These are phyloP conservation scores for Tetragnatha versicolor DNA, from an alignment of 1,140 invertebrate genomes.

Conservation along the genomic window DNA sequence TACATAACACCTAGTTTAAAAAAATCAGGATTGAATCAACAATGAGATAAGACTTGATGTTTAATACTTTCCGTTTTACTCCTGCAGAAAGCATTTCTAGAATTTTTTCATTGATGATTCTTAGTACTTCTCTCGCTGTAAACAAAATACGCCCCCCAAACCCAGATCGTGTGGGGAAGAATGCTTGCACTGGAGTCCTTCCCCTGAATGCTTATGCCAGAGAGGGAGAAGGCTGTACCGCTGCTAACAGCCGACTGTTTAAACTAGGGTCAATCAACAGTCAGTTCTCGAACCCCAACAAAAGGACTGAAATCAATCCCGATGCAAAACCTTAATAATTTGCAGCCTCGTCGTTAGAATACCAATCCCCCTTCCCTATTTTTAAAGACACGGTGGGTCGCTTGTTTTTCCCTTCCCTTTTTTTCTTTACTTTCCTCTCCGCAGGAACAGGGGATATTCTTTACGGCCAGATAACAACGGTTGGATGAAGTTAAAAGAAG, in stretches of 20 bases:
- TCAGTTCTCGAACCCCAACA: background rate
- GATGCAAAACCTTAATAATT: constrained; percentile 30
- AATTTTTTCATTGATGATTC: too few relatives aligned
- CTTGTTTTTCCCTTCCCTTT: constrained; percentile 7
- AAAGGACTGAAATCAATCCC: constrained; percentile 14
- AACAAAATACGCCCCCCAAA: too few relatives aligned
- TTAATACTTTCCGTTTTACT: too few relatives aligned
- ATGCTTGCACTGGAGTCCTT: too few relatives aligned
- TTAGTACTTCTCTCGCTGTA: too few relatives aligned
- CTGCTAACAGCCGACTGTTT: background rate
- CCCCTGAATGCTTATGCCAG: too few relatives aligned
- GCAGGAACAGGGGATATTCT: background rate
- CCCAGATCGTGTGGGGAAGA: too few relatives aligned
- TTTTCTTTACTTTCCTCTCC: background rate
- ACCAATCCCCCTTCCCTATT: constrained; percentile 38
- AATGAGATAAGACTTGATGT: too few relatives aligned
- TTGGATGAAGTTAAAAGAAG: constrained; percentile 25
- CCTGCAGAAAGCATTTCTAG: too few relatives aligned
- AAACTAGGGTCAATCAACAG: background rate
- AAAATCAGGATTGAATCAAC: too few relatives aligned
- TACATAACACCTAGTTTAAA: too few relatives aligned
- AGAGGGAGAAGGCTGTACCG: too few relatives aligned
- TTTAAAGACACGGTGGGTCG: background rate
- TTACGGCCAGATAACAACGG: constrained; percentile 16
- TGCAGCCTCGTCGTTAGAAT: constrained; percentile 21